Conservation (phyloP, 1,140 invertebrate species). For the Diuraphis noxia region DNA sequence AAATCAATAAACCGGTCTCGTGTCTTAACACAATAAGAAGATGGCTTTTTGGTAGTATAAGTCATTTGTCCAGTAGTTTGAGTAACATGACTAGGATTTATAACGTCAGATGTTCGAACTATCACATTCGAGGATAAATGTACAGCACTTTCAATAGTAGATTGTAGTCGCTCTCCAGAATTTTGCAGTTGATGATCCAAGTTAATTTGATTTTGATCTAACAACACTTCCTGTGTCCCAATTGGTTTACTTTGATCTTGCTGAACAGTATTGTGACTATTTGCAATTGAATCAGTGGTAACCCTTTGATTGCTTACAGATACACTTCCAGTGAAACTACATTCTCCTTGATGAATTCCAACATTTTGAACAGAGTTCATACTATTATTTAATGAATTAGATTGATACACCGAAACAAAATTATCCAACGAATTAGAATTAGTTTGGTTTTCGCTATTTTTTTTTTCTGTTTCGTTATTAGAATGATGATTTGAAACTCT, state of each 20-base stretch:
- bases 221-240: background rate
- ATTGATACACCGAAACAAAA: conserved; percentile 27
- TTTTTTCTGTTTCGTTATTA: conserved; percentile 42
- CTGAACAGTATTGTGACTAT: background rate
- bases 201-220: background rate
- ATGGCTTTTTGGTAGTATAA: background rate
- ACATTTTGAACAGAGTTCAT: conserved; percentile 2
- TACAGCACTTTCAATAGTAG: background rate
- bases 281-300: background rate
- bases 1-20: conserved; percentile 7
- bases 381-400: conserved; percentile 10
- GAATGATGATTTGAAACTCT: conserved; percentile 23
- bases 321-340: conserved; percentile 24
- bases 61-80: background rate
- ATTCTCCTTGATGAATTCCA: conserved; percentile 22
- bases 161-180: background rate
- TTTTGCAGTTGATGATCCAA: background rate
- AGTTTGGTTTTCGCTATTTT: conserved; percentile 37
- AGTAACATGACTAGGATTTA: background rate
- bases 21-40: conserved; percentile 8
- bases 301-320: conserved; percentile 28
- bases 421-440: conserved; percentile 35
- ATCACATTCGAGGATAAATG: conserved; percentile 34
- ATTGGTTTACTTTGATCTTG: background rate
- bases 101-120: background rate